Conservation (phyloP, 2,888 invertebrate genomes). For the Thereva nobilitata region DNA sequence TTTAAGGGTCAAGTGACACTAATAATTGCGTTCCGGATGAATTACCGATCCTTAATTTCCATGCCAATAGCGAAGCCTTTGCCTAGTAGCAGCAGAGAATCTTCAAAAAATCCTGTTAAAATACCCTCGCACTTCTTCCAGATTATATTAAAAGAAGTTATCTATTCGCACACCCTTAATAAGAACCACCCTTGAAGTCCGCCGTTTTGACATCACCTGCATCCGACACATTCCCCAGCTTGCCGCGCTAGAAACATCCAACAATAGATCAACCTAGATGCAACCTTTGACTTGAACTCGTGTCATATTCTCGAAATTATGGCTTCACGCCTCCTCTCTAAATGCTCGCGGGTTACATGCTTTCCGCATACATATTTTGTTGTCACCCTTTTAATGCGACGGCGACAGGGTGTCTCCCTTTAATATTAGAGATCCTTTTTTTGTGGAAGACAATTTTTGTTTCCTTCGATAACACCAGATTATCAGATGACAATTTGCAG, state of each 20-base stretch:
- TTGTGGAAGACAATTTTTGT: neutral
- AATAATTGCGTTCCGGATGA: too few relatives aligned
- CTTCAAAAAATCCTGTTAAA: too few relatives aligned
- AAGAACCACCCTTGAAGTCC: neutral
- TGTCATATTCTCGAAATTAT: slow-evolving; percentile 31
- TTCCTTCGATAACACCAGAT: slow-evolving; percentile 33
- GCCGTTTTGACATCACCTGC: slow-evolving; percentile 7
- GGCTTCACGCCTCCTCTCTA: slow-evolving; percentile 32
- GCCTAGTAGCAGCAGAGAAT: too few relatives aligned
- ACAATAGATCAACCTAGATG: neutral
- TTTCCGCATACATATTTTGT: slow-evolving; percentile 2
- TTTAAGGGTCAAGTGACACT: too few relatives aligned
- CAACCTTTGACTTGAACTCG: slow-evolving; percentile 28
- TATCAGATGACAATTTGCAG: slow-evolving; percentile 48
- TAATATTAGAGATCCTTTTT: too few relatives aligned
- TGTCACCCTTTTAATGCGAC: neutral
- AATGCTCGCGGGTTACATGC: neutral
- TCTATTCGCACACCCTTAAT: too few relatives aligned
- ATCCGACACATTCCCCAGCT: slow-evolving; percentile 12
- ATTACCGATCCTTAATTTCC: too few relatives aligned
- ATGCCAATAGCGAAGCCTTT: too few relatives aligned
- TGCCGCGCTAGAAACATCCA: neutral
- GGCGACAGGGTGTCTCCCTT: too few relatives aligned
- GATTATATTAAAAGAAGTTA: too few relatives aligned
- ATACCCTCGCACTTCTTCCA: too few relatives aligned